Evolutionary conservation across 2,797 vertebrate species (phyloP).

Genomic region (Enteromius afrohamiltoni): DNA sequence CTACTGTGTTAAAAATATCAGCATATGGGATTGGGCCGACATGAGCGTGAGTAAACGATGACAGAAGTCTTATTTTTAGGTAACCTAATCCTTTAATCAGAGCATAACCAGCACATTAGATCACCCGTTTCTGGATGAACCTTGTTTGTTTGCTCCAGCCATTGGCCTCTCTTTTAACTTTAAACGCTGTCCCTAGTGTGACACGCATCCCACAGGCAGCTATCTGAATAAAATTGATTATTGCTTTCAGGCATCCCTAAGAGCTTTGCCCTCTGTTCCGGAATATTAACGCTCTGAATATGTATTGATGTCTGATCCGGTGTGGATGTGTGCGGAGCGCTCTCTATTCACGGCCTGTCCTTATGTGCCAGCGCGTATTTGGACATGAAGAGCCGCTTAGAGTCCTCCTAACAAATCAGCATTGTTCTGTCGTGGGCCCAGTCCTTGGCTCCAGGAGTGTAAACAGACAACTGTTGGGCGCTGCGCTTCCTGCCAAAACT

Average conservation of each 20-base stretch:
- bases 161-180: slow-evolving; percentile 2
- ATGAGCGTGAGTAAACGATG: background rate
- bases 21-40: background rate
- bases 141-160: slow-evolving; percentile 15
- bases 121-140: background rate
- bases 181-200: background rate
- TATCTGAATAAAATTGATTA: slow-evolving; percentile 48
- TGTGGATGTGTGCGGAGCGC: background rate
- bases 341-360: slow-evolving; percentile 46
- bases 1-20: slow-evolving; percentile 15
- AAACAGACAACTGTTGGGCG: slow-evolving; percentile 59
- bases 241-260: slow-evolving; percentile 42
- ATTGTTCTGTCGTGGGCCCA: slow-evolving; percentile 56
- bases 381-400: slow-evolving; percentile 47
- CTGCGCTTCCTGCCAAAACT: slow-evolving; percentile 47
- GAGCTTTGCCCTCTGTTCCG: slow-evolving; percentile 39
- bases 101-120: slow-evolving; percentile 12
- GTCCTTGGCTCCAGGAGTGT: slow-evolving; percentile 53
- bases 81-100: background rate
- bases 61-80: slow-evolving; percentile 3
- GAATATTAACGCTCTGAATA: slow-evolving; percentile 42
- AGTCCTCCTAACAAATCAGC: slow-evolving; percentile 61
- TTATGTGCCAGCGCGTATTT: slow-evolving; percentile 51
- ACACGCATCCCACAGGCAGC: slow-evolving; percentile 3
- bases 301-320: slow-evolving; percentile 26